Percentiles rank a stretch among this genome's conserved stretches.
phyloP scores from a whole-genome alignment of 1,140 invertebrate genomes.

The Leptinotarsa lineolata region DNA sequence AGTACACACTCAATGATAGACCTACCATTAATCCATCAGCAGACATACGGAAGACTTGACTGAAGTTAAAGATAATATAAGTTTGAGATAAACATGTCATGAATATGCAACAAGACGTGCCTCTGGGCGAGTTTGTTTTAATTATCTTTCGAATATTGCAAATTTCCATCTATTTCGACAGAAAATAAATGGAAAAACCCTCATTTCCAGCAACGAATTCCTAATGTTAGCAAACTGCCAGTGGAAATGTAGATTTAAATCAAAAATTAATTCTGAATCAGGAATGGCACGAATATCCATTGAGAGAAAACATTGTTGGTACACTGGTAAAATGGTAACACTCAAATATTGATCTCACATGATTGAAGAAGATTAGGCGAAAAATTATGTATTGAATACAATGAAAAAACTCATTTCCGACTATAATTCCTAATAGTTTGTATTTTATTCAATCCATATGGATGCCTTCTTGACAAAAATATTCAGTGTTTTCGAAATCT shows the following conservation, averaged over 20 bases:
- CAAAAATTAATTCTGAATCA: background rate
- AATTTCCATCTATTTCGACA: constrained; percentile 28
- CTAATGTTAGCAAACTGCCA: background rate
- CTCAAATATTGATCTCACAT: too few species aligned
- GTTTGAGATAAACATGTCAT: constrained; percentile 34
- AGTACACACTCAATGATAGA: background rate
- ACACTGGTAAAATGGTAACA: background rate
- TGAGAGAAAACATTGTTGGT: background rate
- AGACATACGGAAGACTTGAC: constrained; percentile 29
- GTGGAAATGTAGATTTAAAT: background rate
- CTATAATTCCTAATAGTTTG: too few species aligned
- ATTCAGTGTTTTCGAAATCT: too few species aligned
- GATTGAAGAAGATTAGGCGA: too few species aligned
- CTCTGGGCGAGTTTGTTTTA: constrained; percentile 28
- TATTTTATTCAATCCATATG: too few species aligned
- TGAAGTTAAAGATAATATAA: constrained; percentile 37
- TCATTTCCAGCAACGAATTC: constrained; percentile 7
- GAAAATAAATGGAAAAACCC: constrained; percentile 25
- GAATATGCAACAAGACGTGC: constrained; percentile 32
- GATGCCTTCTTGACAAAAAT: too few species aligned
- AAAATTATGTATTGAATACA: too few species aligned
- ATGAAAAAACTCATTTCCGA: too few species aligned
- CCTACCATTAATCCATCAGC: constrained; percentile 21
- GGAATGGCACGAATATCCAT: background rate
- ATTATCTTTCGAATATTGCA: constrained; percentile 37